Evolutionary conservation across 2,797 vertebrate genomes (phyloP).

Genomic region (Mormyrops boulengeri): DNA sequence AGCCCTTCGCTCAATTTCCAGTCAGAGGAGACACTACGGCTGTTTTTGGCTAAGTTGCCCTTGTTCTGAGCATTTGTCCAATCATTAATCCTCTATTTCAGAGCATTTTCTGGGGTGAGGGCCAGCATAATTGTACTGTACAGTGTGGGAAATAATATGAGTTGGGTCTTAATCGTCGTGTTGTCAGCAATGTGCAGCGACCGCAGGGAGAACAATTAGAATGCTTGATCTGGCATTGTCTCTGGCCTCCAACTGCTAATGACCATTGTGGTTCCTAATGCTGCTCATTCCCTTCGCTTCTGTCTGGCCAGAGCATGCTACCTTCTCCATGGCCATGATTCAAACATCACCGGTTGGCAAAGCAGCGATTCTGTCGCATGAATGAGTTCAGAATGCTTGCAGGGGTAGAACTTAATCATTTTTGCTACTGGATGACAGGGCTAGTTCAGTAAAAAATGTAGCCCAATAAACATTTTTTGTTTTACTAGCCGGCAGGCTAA

Average conservation of each 20-base stretch:
- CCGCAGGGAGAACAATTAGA: slow-evolving; percentile 1
- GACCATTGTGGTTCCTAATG: not conserved
- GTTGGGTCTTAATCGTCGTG: not conserved
- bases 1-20: not conserved
- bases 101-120: not conserved
- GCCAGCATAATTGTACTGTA: slow-evolving; percentile 6
- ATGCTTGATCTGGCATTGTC: not conserved
- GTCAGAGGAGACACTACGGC: not conserved
- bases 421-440: not conserved
- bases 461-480: not conserved
- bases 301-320: not conserved
- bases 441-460: not conserved
- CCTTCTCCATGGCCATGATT: not conserved
- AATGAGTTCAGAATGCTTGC: not conserved
- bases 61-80: slow-evolving; percentile 8
- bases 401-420: not conserved
- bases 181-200: not conserved
- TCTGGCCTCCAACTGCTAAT: not conserved
- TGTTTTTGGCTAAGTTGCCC: not conserved
- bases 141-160: not conserved
- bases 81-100: not conserved
- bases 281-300: not conserved
- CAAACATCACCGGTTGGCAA: not conserved
- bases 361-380: not conserved
- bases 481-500: not conserved